Conservation (phyloP, 2,113 vertebrate species). For the Microtus pennsylvanicus region DNA sequence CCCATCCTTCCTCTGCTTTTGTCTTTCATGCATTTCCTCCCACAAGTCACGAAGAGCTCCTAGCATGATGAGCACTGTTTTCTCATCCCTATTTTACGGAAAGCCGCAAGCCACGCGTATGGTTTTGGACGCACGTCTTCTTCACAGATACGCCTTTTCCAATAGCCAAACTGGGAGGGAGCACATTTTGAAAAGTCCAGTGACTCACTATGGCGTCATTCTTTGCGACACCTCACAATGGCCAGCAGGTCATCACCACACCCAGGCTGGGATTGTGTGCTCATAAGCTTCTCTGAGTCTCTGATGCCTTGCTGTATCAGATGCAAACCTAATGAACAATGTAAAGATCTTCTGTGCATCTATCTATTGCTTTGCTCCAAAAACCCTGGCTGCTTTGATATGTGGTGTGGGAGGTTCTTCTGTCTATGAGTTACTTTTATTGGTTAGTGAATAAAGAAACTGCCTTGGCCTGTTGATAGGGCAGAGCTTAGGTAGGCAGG, state of each 20-base stretch:
- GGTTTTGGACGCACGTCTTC: background rate
- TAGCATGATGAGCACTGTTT: fast-evolving
- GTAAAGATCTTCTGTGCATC: background rate
- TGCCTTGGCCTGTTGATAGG: too few species aligned
- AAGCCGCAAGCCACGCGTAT: fast-evolving
- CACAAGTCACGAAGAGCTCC: background rate
- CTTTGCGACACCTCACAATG: conserved; percentile 53
- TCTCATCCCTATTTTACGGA: background rate
- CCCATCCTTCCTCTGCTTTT: fast-evolving
- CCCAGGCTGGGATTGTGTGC: background rate
- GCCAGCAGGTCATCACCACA: background rate
- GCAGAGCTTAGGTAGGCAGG: too few species aligned
- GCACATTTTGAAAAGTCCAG: background rate
- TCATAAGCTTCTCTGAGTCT: background rate
- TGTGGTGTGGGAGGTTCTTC: too few species aligned
- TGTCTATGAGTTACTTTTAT: too few species aligned
- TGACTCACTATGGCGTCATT: conserved; percentile 38
- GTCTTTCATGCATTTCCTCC: conserved; percentile 7
- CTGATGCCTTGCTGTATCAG: fast-evolving
- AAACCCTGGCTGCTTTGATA: background rate
- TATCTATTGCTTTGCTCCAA: too few species aligned
- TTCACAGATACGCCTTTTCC: background rate
- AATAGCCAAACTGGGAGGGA: background rate
- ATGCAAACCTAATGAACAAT: fast-evolving
- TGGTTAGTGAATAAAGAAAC: too few species aligned